A percentile compares a stretch with the other conserved stretches of the same genome.
phyloP scores from a whole-genome alignment of 2,797 vertebrate genomes.

The Acanthurus tractus region DNA sequence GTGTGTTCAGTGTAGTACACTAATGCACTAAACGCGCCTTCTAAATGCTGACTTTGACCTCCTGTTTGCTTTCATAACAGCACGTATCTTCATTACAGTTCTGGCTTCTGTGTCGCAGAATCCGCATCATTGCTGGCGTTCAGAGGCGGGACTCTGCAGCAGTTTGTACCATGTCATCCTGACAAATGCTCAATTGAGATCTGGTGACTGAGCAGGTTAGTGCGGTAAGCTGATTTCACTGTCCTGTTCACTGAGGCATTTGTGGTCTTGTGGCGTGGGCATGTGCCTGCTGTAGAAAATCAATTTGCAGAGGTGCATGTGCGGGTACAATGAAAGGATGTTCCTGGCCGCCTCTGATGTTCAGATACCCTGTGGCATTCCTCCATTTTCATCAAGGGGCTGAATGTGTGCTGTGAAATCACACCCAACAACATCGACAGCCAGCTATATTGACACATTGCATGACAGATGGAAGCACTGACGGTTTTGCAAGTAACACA shows the following conservation, averaged over 20 bases:
- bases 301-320: slow-evolving; percentile 59
- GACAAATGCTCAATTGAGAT: slow-evolving; percentile 50
- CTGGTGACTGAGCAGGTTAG: slow-evolving; percentile 61
- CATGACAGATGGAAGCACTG: slow-evolving; percentile 30
- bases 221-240: slow-evolving; percentile 56
- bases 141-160: slow-evolving; percentile 20
- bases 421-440: slow-evolving; percentile 39
- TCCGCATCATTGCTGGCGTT: slow-evolving; percentile 29
- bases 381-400: slow-evolving; percentile 61
- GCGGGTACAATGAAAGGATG: slow-evolving; percentile 55
- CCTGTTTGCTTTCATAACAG: slow-evolving; percentile 31
- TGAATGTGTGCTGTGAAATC: slow-evolving; percentile 64
- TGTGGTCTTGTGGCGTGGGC: slow-evolving; percentile 47
- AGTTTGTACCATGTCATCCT: slow-evolving; percentile 49
- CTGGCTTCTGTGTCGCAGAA: slow-evolving; percentile 32
- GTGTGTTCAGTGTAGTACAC: slow-evolving; percentile 28
- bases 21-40: slow-evolving; percentile 1
- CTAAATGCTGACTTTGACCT: slow-evolving; percentile 33
- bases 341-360: slow-evolving; percentile 65
- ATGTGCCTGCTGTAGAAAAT: slow-evolving; percentile 64
- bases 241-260: slow-evolving; percentile 46
- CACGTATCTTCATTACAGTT: slow-evolving; percentile 37
- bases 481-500: slow-evolving; percentile 10
- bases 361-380: slow-evolving; percentile 56
- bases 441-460: slow-evolving; percentile 54